A percentile compares a stretch with the other conserved stretches of the same genome.
Conservation (phyloP, 2,113 vertebrate genomes). For the Gobio gobio region DNA sequence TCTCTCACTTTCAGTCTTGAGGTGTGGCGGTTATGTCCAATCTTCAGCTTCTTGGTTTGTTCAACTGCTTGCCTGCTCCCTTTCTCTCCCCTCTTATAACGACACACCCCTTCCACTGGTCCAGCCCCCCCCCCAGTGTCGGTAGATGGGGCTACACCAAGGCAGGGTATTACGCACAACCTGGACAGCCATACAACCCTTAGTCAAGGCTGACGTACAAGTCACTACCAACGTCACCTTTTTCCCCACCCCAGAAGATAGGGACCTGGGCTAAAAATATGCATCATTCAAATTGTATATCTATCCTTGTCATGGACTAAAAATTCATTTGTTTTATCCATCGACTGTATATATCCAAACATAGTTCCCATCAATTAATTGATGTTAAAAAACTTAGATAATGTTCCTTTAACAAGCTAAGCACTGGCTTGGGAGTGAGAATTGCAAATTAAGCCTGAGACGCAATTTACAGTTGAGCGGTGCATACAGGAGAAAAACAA, state of each 20-base stretch:
- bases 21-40: constrained; percentile 65
- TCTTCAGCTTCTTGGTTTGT: constrained; percentile 73
- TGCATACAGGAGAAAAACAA: constrained; percentile 48
- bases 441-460: constrained; percentile 17
- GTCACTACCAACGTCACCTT: constrained; percentile 63
- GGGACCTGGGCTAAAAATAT: constrained; percentile 33
- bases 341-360: not conserved
- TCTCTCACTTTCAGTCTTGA: constrained; percentile 37
- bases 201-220: constrained; percentile 69
- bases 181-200: constrained; percentile 57
- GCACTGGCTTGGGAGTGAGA: not conserved
- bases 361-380: not conserved
- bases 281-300: constrained; percentile 21
- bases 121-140: constrained; percentile 59
- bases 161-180: constrained; percentile 71
- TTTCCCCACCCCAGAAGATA: constrained; percentile 59
- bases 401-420: not conserved
- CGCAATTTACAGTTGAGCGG: constrained; percentile 4
- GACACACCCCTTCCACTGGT: constrained; percentile 76
- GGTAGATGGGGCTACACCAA: constrained; percentile 55
- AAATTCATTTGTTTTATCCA: not conserved
- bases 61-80: constrained; percentile 71
- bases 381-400: not conserved
- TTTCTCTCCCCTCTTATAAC: constrained; percentile 80
- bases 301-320: not conserved